Evolutionary conservation across 2,797 vertebrate genomes (phyloP), one percentile per base, ranked within the genome.

Genomic region (Ispidina lecontei): DNA sequence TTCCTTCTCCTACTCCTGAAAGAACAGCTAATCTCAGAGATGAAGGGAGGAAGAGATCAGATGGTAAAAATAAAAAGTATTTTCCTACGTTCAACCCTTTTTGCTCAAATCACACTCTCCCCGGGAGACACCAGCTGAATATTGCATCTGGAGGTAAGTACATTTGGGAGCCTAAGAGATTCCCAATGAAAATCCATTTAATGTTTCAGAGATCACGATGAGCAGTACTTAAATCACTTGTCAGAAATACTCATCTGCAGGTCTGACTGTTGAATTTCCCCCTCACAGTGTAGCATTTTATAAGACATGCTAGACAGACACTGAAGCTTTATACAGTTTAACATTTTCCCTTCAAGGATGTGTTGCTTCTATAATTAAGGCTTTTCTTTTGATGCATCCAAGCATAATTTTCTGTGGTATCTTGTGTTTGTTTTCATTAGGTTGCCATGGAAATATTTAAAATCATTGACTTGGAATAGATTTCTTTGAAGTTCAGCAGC

Each of bases 351-450:
- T 79, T 26, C 21, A 35, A 84, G 17, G 43, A 68, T 68, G 33
- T 54, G 28, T n/a, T 86, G 15, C 56, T 88, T 78, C 80, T 92
- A 18, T 74, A 95, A 92, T 76, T 92, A 90, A 37, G 67, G 29
- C 6, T 79, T 47, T 78, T 81, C 51, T 87, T 93, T 76, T 72
- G 52, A 82, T 88, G 31, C 29, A 74, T 65, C n/a, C 58, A 71
- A 90, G 55, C 31, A 65, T 74, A 47, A 65, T 87, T 82, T 82
- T 82, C 72, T 65, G 47, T 78, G 71, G 62, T 58, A 37, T 33
- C 58, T 71, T 4, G 9, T 88, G 62, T 89, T 96, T 96, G 84
- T 93, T 96, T 96, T 89, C 85, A 62, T 82, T 59, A 84, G 46
- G 81, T 94, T 96, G 81, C 84, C 54, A 89, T 89, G 88, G 88